Evolutionary conservation across 1,140 invertebrate species (phyloP), one percentile per base, ranked within the genome.

Genomic region (Cheumatopsyche charites): DNA sequence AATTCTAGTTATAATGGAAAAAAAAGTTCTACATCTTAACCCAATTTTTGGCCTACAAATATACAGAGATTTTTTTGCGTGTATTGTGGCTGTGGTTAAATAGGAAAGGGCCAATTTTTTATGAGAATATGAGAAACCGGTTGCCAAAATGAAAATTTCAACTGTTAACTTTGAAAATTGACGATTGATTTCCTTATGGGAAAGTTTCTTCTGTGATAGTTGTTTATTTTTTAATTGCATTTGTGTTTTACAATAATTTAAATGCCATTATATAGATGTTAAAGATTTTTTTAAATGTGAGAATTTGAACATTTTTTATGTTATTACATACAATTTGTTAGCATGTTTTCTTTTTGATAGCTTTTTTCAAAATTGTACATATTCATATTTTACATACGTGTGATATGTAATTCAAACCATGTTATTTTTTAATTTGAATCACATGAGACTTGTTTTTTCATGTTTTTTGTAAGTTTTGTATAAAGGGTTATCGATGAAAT

Each of bases 401-500:
- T 17, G 0, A 26, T 9, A 62, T 42, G 3, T 42, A 36, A 67
- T 47, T 67, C 19, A n/a, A n/a, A 45, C 5, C 13, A 47, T 49
- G 42, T 13, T 67, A 49, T 45, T 67, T 47, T 67, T 41, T 67
- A 36, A 36, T 49, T 26, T 47, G 49, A 67, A 47, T 47, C 63
- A 49, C 26, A 67, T 67, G 63, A 49, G 42, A 67, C 63, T 67
- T 63, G 26, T 63, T 63, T 63, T 63, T 23, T 67, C 49, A 25
- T 47, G 23, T 21, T 47, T 41, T 23, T 26, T 17, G 29, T 21
- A 45, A 26, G 26, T 65, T 43, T 65, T 65, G 62, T 65, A 65
- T n/a, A 65, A 65, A 65, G 42, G 29, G 21, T 43, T 26, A 65
- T 26, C 42, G 19, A 65, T 62, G 58, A 41, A 23, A 26, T 49